These are phyloP conservation scores for Scolopax bukidnonensis DNA, from an alignment of 2,797 vertebrate genomes.

Conservation along the genomic window DNA sequence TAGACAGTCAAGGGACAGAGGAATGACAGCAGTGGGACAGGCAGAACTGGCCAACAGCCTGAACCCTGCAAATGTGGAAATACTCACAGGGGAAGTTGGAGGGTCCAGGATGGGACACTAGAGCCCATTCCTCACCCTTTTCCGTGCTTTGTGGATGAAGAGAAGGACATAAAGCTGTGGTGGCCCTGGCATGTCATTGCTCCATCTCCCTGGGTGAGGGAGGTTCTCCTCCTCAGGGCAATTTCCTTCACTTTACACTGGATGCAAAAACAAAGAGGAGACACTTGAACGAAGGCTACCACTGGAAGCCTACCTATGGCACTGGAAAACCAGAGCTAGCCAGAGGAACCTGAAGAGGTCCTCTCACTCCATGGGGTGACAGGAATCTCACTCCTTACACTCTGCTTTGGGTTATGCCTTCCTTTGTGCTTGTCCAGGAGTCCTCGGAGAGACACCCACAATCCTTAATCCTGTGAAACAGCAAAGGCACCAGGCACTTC, in stretches of 20 bases:
- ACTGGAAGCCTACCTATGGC: neutral
- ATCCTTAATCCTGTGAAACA: neutral
- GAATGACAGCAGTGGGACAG: neutral
- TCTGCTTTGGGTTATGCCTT: neutral
- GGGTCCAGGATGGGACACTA: neutral
- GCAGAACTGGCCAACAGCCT: neutral
- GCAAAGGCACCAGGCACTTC: neutral
- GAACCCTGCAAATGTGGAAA: neutral
- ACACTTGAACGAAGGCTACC: neutral
- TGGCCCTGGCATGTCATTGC: neutral
- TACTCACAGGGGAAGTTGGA: neutral
- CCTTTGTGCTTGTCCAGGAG: neutral
- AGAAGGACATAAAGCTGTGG: neutral
- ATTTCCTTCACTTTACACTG: neutral
- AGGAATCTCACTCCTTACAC: fast-evolving
- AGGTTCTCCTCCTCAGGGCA: neutral
- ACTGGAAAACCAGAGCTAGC: neutral
- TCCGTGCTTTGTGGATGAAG: neutral
- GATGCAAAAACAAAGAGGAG: neutral
- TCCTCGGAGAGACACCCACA: fast-evolving
- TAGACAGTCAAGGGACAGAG: neutral
- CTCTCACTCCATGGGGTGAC: neutral
- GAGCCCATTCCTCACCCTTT: neutral
- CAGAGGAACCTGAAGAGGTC: neutral
- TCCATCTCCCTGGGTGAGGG: neutral